Percentiles rank a stretch among this genome's conserved stretches.
These are phyloP conservation scores for Megastigmus dorsalis DNA, from an alignment of 2,888 invertebrate genomes.

Conservation along the genomic window DNA sequence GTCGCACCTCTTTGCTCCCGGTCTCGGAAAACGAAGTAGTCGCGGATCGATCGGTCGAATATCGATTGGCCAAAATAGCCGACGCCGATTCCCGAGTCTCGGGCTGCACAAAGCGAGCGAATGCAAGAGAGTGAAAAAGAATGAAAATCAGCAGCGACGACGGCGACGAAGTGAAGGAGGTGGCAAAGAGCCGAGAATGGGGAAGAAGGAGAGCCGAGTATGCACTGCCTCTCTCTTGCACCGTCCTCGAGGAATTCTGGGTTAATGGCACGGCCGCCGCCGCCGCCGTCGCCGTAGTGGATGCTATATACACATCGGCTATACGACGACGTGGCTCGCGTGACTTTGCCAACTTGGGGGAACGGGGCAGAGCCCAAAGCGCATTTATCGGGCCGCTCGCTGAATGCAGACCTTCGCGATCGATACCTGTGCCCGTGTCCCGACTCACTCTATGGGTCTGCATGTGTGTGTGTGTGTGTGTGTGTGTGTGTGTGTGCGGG, in stretches of 20 bases:
- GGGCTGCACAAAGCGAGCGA: background rate
- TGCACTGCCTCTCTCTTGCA: constrained; percentile 42
- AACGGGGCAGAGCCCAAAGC: constrained; percentile 15
- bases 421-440: constrained; percentile 27
- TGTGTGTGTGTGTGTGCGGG: background rate
- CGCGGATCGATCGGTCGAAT: too few species aligned
- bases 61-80: too few species aligned
- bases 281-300: background rate
- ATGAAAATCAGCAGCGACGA: background rate
- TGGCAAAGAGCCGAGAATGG: too few species aligned
- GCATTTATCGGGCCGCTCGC: constrained; percentile 19
- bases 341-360: constrained; percentile 29
- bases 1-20: too few species aligned
- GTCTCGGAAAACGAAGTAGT: background rate
- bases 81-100: too few species aligned
- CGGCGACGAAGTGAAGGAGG: constrained; percentile 3
- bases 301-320: background rate
- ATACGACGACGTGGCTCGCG: constrained; percentile 33
- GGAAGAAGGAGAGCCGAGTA: constrained; percentile 9
- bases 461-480: background rate
- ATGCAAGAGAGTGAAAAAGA: background rate
- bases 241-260: constrained; percentile 55
- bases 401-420: constrained; percentile 39
- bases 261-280: constrained; percentile 53
- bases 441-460: too few species aligned